Conservation (phyloP, 2,113 vertebrate species). For the Vidua macroura region DNA sequence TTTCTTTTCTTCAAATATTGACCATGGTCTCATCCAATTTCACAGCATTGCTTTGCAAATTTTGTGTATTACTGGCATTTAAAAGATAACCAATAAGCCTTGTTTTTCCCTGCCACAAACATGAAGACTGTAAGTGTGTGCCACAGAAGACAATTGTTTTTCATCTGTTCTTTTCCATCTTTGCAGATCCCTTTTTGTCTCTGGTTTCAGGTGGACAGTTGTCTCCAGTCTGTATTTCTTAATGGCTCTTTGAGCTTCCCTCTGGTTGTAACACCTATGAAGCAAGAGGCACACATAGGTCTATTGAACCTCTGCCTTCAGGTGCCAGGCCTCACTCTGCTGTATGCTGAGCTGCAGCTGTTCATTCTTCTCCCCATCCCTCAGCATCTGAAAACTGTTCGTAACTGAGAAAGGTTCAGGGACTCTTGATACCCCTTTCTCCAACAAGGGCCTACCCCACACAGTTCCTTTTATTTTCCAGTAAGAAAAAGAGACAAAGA, state of each 20-base stretch:
- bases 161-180: not conserved
- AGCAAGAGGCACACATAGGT: not conserved
- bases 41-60: not conserved
- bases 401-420: not conserved
- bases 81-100: not conserved
- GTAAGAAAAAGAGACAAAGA: not conserved
- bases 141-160: not conserved
- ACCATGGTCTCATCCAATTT: not conserved
- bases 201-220: not conserved
- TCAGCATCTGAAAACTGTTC: not conserved
- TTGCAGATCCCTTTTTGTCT: not conserved
- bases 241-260: not conserved
- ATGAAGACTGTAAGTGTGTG: rapidly evolving
- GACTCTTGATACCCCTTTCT: not conserved
- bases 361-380: not conserved
- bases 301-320: not conserved
- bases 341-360: not conserved
- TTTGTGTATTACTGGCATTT: not conserved
- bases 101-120: not conserved
- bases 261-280: not conserved
- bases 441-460: rapidly evolving
- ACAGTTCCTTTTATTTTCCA: not conserved
- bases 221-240: not conserved
- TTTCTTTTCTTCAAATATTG: not conserved
- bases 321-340: not conserved